Percentiles rank a stretch among this genome's conserved stretches.
Conservation (phyloP, 2,797 vertebrate genomes). For the Antrozous pallidus region DNA sequence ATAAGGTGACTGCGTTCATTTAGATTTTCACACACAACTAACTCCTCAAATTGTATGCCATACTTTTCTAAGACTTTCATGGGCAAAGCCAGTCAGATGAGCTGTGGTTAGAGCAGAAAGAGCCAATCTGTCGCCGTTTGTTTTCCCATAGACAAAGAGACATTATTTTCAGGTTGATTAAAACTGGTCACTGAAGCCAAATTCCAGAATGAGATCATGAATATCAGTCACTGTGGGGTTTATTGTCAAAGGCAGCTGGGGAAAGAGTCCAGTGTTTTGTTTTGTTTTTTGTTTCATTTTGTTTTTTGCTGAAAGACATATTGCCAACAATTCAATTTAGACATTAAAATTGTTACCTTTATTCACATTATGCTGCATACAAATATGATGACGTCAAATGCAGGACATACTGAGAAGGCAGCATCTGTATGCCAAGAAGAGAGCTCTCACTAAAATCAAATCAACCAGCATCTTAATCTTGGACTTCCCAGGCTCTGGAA, state of each 20-base stretch:
- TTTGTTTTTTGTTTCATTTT: background rate
- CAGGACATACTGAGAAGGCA: background rate
- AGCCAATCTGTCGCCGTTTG: constrained; percentile 59
- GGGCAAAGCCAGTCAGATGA: constrained; percentile 57
- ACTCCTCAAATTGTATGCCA: constrained; percentile 65
- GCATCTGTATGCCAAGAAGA: too few species aligned
- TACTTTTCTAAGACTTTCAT: constrained; percentile 55
- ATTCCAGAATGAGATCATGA: constrained; percentile 74
- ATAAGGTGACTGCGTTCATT: constrained; percentile 73
- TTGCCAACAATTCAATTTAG: constrained; percentile 51
- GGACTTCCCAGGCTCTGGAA: too few species aligned
- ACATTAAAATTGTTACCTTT: constrained; percentile 28
- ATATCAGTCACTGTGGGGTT: constrained; percentile 57
- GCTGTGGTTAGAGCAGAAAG: constrained; percentile 55
- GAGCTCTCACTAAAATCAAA: too few species aligned
- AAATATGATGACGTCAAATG: background rate
- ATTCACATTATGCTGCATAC: background rate
- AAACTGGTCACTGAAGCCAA: constrained; percentile 70
- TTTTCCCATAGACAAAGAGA: constrained; percentile 74
- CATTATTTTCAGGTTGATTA: constrained; percentile 77
- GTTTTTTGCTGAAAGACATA: constrained; percentile 35
- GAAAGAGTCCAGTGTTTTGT: constrained; percentile 49
- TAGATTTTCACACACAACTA: constrained; percentile 70
- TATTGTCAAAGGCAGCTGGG: constrained; percentile 63
- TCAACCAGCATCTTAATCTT: too few species aligned